Evolutionary conservation across 2,797 vertebrate genomes (phyloP).

Genomic region (Onychomys leucogaster): DNA sequence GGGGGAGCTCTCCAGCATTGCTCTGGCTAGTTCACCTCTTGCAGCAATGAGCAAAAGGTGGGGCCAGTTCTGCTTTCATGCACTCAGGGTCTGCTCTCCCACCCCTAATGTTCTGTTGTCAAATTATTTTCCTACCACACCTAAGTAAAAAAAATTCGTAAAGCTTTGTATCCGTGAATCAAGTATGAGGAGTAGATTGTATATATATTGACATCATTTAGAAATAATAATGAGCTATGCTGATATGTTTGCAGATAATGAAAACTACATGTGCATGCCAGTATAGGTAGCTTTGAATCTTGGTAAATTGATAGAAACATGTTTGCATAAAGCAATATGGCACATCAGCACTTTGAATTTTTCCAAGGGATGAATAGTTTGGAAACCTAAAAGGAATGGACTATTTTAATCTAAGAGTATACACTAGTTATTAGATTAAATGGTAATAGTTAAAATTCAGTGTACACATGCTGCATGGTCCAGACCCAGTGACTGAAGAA

Average conservation of each 20-base stretch:
- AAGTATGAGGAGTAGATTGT: conserved; percentile 28
- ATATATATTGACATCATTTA: conserved; percentile 5
- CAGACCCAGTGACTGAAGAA: conserved; percentile 42
- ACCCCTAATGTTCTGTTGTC: background rate
- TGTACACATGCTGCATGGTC: background rate
- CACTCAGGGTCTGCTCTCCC: background rate
- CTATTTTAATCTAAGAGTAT: conserved; percentile 59
- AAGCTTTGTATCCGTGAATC: background rate
- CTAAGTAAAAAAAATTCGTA: background rate
- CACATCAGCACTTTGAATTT: background rate
- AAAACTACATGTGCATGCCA: conserved; percentile 1
- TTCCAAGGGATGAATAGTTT: background rate
- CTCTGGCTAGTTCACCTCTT: background rate
- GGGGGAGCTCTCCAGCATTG: background rate
- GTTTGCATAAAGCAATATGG: conserved; percentile 49
- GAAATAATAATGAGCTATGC: conserved; percentile 37
- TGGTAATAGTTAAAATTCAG: conserved; percentile 58
- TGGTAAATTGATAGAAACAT: conserved; percentile 5
- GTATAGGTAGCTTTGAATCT: conserved; percentile 43
- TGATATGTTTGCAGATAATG: conserved; percentile 9
- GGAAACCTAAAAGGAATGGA: background rate
- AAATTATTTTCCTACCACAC: conserved; percentile 17
- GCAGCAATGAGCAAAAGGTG: background rate
- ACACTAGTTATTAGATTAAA: conserved; percentile 33
- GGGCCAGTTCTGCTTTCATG: background rate